Conservation (phyloP, 2,888 invertebrate species). For the Hipparchia semele region DNA sequence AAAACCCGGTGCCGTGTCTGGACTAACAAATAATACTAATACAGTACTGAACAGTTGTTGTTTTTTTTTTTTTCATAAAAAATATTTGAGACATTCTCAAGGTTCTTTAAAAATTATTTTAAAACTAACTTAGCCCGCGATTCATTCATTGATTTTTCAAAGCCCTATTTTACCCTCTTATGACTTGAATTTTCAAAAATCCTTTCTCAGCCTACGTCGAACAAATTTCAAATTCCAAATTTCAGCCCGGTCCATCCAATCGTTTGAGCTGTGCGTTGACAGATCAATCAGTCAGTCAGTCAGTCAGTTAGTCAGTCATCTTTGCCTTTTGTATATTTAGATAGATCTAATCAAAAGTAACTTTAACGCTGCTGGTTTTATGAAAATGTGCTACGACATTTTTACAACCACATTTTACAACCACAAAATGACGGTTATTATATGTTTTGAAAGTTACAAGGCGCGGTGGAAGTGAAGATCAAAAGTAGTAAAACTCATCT, state of each 20-base stretch:
- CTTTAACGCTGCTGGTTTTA: not conserved
- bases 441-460: conserved; percentile 20
- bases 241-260: too few species aligned
- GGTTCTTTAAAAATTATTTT: conserved; percentile 4
- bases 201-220: too few species aligned
- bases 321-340: too few species aligned
- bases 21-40: too few species aligned
- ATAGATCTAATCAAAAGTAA: not conserved
- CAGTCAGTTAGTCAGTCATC: too few species aligned
- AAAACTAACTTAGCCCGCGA: not conserved
- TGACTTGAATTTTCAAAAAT: too few species aligned
- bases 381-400: conserved; percentile 7
- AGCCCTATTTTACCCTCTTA: too few species aligned
- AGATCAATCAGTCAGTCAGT: too few species aligned
- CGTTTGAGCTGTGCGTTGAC: too few species aligned
- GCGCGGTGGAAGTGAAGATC: conserved; percentile 23
- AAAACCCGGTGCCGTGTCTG: too few species aligned
- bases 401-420: conserved; percentile 9
- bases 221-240: not conserved
- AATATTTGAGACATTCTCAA: not conserved
- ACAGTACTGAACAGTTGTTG: too few species aligned
- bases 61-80: not conserved
- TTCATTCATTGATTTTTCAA: too few species aligned
- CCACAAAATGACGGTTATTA: conserved; percentile 12
- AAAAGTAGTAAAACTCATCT: conserved; percentile 33